Percentiles rank a stretch among this genome's conserved stretches.
phyloP scores from a whole-genome alignment of 2,888 invertebrate species.

The Pristionchus arcanus region DNA sequence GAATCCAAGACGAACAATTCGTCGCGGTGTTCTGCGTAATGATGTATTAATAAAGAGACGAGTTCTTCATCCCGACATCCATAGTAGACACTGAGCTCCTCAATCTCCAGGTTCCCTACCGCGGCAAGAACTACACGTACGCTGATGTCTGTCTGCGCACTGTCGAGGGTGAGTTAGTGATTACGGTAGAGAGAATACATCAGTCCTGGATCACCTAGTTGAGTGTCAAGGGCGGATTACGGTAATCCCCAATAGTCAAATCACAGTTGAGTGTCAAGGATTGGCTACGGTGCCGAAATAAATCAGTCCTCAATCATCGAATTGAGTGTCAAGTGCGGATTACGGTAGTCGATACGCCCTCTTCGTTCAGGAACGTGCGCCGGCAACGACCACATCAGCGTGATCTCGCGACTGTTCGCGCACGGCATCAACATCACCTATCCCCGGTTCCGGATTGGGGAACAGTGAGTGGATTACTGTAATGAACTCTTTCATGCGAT shows the following conservation, averaged over 20 bases:
- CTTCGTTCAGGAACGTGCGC: conserved; percentile 58
- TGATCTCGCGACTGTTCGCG: conserved; percentile 66
- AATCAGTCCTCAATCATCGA: background rate
- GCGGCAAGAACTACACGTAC: conserved; percentile 65
- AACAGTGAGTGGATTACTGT: conserved; percentile 58
- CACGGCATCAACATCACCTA: conserved; percentile 72
- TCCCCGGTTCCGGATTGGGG: conserved; percentile 69
- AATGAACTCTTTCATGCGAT: too few species aligned
- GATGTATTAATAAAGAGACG: too few species aligned
- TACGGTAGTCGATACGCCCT: background rate
- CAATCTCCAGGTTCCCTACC: conserved; percentile 58
- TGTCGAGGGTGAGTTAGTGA: conserved; percentile 57
- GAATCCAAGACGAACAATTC: too few species aligned
- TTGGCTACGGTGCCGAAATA: background rate
- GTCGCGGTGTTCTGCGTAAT: too few species aligned
- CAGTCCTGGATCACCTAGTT: background rate
- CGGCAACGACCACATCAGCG: conserved; percentile 66
- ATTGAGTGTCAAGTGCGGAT: background rate
- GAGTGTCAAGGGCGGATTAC: background rate
- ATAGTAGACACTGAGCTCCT: too few species aligned
- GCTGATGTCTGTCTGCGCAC: conserved; percentile 70
- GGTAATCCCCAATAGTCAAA: too few species aligned
- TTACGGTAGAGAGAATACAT: too few species aligned
- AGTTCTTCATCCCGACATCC: too few species aligned
- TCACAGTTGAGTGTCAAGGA: too few species aligned